phyloP scores from a whole-genome alignment of 2,888 invertebrate species.

The Podotricha telesiphe region DNA sequence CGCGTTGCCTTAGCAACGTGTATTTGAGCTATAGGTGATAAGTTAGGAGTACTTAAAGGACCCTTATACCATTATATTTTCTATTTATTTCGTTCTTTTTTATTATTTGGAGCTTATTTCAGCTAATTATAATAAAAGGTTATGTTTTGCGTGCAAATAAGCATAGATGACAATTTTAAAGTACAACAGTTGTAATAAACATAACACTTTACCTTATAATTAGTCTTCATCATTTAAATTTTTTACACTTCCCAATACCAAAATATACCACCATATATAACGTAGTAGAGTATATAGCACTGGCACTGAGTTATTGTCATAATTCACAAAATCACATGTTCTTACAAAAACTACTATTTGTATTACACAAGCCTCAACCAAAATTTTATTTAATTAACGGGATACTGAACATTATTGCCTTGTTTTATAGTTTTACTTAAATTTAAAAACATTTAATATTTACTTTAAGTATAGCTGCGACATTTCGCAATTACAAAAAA shows the following conservation, averaged over 20 bases:
- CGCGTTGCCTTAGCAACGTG: background rate
- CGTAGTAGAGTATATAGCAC: background rate
- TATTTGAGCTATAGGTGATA: too few relatives aligned
- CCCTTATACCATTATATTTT: too few relatives aligned
- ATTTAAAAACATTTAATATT: constrained; percentile 1
- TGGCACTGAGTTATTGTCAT: constrained; percentile 9
- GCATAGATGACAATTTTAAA: too few relatives aligned
- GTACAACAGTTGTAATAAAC: too few relatives aligned
- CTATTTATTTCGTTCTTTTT: too few relatives aligned
- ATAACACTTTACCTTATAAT: background rate
- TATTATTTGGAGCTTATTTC: too few relatives aligned
- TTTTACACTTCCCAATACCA: too few relatives aligned
- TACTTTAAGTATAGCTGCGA: background rate
- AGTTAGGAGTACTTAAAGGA: too few relatives aligned
- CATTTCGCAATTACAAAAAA: background rate
- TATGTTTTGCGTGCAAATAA: too few relatives aligned
- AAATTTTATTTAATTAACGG: background rate
- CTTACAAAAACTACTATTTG: constrained; percentile 6
- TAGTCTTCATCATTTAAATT: too few relatives aligned
- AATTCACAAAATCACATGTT: constrained; percentile 17
- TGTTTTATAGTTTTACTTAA: background rate
- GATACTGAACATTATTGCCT: background rate
- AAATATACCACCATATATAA: background rate
- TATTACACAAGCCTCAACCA: background rate
- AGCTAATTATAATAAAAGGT: too few relatives aligned